Evolutionary conservation across 2,113 vertebrate genomes (phyloP).

Genomic region (Panurus biarmicus): DNA sequence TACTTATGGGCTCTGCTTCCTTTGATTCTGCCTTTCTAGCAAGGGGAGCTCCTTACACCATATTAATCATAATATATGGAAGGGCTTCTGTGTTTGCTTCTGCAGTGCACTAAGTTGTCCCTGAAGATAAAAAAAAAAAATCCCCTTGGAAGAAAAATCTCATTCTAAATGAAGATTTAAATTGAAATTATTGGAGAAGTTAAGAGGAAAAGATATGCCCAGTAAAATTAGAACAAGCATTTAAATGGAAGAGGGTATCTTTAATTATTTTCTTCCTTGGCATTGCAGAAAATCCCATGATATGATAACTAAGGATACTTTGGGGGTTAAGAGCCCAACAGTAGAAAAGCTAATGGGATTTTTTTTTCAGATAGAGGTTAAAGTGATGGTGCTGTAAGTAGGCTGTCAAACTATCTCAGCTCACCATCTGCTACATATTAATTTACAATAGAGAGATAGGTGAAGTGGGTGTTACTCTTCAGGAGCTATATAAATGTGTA

Average conservation of each 20-base stretch:
- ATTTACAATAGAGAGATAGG: slow-evolving; percentile 53
- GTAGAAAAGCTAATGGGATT: slow-evolving; percentile 63
- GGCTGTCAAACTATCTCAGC: slow-evolving; percentile 59
- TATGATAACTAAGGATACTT: slow-evolving; percentile 41
- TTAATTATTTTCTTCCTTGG: slow-evolving; percentile 57
- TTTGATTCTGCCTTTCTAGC: slow-evolving; percentile 57
- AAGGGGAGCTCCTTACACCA: slow-evolving; percentile 15
- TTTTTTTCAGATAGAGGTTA: slow-evolving; percentile 58
- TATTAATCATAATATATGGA: slow-evolving; percentile 36
- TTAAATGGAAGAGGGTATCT: slow-evolving; percentile 56
- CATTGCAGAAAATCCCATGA: slow-evolving; percentile 52
- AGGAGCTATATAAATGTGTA: slow-evolving; percentile 26
- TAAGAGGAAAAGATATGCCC: slow-evolving; percentile 37
- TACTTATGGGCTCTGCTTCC: slow-evolving; percentile 36
- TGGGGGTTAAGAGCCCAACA: slow-evolving; percentile 51
- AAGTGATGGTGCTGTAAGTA: slow-evolving; percentile 57
- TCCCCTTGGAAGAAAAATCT: slow-evolving; percentile 59
- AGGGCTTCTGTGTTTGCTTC: slow-evolving; percentile 28
- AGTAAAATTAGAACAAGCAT: slow-evolving; percentile 62
- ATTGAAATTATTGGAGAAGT: slow-evolving; percentile 49
- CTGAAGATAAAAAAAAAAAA: slow-evolving; percentile 56
- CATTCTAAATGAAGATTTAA: slow-evolving; percentile 58
- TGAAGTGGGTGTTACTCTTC: slow-evolving; percentile 43
- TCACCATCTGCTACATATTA: slow-evolving; percentile 63
- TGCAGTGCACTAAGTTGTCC: slow-evolving; percentile 22